Evolutionary conservation across 2,888 invertebrate species (phyloP), one percentile per base, ranked within the genome.

Genomic region (Drosophila rubida): DNA sequence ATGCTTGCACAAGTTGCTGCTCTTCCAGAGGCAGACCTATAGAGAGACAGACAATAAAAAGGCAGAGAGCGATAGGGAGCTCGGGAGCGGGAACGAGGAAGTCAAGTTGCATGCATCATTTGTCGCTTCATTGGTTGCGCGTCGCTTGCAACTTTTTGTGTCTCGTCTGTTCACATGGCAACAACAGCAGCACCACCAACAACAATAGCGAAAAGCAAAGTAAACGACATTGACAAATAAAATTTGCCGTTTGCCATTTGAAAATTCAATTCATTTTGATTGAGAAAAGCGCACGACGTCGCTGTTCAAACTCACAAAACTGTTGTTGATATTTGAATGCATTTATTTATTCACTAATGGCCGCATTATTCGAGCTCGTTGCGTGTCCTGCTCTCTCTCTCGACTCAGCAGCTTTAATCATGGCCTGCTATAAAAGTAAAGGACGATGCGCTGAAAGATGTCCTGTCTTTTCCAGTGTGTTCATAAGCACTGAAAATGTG

Each of bases 401-500:
- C n/a, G n/a, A n/a, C n/a, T 23, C 60, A 48, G 5, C 48, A 25
- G 22, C 48, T 64, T 51, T 61, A 58, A 35, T 58, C 46, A 44
- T 61, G 70, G 60, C 49, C 70, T 35, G 13, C 6, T 0, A 35
- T 19, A 19, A 35, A 13, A 13, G 5, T 7, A 35, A 39, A n/a
- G n/a, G n/a, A n/a, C n/a, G n/a, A n/a, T n/a, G n/a, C n/a, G n/a
- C n/a, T n/a, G n/a, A n/a, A n/a, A 32, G 7, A 63, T 72, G 66
- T 69, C 55, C 58, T 65, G 42, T 55, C 62, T 51, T 64, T 13
- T 23, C 7, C 32, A 32, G 11, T 59, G 51, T 11, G 60, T 69
- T 80, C 73, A 81, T 81, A 84, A 75, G 81, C 80, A 75, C 71
- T 73, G 73, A 63, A 71, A 82, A 73, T 69, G 66, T 63, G 68